These are phyloP conservation scores for Pedetes capensis DNA, from an alignment of 2,113 vertebrate genomes.

Conservation along the genomic window DNA sequence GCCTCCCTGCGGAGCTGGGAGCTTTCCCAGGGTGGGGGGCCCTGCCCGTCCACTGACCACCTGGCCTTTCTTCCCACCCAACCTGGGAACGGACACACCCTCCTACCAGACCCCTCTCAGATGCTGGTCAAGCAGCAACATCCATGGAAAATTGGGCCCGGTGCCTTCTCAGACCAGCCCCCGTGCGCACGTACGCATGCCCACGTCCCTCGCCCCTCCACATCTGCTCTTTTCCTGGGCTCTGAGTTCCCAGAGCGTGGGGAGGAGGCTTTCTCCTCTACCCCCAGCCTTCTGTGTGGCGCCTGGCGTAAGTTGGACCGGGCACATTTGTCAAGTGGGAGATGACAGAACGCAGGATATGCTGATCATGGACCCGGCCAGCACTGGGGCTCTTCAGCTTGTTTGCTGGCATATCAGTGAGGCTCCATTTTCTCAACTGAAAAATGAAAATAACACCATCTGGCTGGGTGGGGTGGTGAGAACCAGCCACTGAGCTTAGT, in stretches of 20 bases:
- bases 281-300: no score
- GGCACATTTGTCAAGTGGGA: neutral
- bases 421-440: neutral
- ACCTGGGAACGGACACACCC: neutral
- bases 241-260: neutral
- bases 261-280: neutral
- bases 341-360: neutral
- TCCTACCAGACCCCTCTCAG: neutral
- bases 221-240: neutral
- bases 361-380: no score
- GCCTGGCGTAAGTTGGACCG: neutral
- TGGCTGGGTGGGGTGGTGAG: neutral
- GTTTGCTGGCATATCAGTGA: neutral
- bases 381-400: accelerated
- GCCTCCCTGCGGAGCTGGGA: neutral
- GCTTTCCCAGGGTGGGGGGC: neutral
- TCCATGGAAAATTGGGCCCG: neutral
- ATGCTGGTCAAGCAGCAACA: neutral
- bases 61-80: neutral
- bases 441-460: neutral
- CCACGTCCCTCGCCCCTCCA: neutral
- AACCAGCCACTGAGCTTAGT: neutral
- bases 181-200: no score
- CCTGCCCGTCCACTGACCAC: neutral
- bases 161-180: neutral